Percentiles rank a stretch among this genome's conserved stretches.
These are phyloP conservation scores for Buceros bicornis DNA, from an alignment of 2,797 vertebrate species.

Conservation along the genomic window DNA sequence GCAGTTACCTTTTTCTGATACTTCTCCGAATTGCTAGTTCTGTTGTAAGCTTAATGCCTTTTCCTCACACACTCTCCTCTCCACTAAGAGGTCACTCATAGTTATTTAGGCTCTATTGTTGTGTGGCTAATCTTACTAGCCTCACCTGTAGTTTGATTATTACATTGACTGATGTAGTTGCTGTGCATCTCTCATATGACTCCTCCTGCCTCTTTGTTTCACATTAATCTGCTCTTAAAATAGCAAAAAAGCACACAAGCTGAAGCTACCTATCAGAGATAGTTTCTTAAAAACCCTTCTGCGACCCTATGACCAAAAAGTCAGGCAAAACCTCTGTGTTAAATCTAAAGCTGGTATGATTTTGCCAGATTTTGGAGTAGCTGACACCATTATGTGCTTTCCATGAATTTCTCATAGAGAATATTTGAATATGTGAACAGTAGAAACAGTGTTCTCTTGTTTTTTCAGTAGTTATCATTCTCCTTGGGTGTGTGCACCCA, in stretches of 20 bases:
- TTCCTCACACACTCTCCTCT: background rate
- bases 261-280: background rate
- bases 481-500: accelerated
- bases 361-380: background rate
- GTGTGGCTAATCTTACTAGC: background rate
- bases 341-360: background rate
- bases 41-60: background rate
- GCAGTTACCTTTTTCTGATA: background rate
- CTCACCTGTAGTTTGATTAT: background rate
- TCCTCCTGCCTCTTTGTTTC: background rate
- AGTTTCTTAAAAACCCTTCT: background rate
- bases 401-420: background rate
- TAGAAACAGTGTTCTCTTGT: background rate
- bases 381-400: background rate
- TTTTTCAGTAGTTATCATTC: background rate
- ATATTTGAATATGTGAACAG: background rate
- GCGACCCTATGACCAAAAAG: accelerated
- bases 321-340: background rate
- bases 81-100: background rate
- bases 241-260: background rate
- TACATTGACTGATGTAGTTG: accelerated
- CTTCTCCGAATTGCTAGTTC: background rate
- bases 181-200: accelerated
- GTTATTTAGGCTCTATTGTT: background rate
- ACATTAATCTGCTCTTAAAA: background rate